Conservation (phyloP, 2,888 invertebrate species). For the Bugulina stolonifera region DNA sequence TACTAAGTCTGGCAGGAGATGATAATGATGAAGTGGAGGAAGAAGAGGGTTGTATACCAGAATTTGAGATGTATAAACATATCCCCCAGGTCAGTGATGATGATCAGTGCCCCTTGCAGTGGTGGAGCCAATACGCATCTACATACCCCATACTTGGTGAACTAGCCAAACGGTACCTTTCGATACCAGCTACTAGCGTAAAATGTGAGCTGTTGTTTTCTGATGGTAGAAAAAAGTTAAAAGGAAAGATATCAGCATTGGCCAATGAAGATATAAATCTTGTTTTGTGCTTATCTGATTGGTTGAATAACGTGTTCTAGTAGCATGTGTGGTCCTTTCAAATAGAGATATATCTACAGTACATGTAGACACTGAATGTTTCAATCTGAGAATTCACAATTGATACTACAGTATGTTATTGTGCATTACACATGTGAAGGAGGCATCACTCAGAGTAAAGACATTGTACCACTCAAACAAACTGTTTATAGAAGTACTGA, state of each 20-base stretch:
- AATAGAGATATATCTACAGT: too few relatives aligned
- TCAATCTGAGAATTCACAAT: too few relatives aligned
- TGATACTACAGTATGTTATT: too few relatives aligned
- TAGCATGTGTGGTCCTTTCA: too few relatives aligned
- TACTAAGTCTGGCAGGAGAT: background rate
- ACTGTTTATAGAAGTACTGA: too few relatives aligned
- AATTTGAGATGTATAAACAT: slow-evolving; percentile 13
- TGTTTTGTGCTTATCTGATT: background rate
- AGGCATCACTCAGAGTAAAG: too few relatives aligned
- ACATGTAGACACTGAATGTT: too few relatives aligned
- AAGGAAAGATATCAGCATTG: background rate
- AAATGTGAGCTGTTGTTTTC: background rate
- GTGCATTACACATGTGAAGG: too few relatives aligned
- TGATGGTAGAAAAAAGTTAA: slow-evolving; percentile 2
- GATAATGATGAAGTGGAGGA: background rate
- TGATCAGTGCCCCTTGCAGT: slow-evolving; percentile 1
- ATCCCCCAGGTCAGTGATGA: background rate
- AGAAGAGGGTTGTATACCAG: background rate
- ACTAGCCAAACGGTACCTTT: background rate
- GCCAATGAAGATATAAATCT: background rate
- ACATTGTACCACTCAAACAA: too few relatives aligned
- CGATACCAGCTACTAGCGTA: background rate
- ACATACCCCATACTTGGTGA: background rate
- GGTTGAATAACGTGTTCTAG: too few relatives aligned
- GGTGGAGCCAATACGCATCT: slow-evolving; percentile 1